These are phyloP conservation scores for Antennarius maculatus DNA, from an alignment of 2,797 vertebrate species.

Conservation along the genomic window DNA sequence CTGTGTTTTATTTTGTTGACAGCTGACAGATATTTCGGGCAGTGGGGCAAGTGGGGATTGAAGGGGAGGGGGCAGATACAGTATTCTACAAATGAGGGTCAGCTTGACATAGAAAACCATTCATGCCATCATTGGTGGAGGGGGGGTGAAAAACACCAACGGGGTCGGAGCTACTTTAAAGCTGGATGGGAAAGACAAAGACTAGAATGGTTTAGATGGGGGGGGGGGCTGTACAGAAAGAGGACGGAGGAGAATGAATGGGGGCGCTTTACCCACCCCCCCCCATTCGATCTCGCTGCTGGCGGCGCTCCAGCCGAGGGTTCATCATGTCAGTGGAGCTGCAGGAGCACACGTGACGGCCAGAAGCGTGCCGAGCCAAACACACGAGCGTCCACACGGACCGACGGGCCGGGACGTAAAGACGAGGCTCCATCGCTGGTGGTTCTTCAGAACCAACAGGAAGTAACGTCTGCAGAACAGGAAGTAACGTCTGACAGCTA, in stretches of 20 bases:
- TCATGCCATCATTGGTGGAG: conserved; percentile 42
- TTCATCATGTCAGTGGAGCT: conserved; percentile 70
- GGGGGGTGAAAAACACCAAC: conserved; percentile 4
- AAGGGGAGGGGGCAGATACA: conserved; percentile 10
- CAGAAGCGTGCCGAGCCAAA: conserved; percentile 43
- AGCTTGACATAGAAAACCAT: conserved; percentile 62
- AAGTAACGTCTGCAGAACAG: too few relatives aligned
- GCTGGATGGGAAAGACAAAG: conserved; percentile 3
- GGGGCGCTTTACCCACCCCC: conserved; percentile 24
- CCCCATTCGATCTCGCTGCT: conserved; percentile 42
- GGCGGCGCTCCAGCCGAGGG: conserved; percentile 63
- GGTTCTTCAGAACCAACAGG: too few relatives aligned
- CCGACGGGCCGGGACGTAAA: too few relatives aligned
- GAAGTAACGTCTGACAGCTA: too few relatives aligned
- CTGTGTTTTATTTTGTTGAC: conserved; percentile 27
- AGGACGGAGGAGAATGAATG: conserved; percentile 28
- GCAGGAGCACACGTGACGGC: conserved; percentile 59
- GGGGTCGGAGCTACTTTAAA: conserved; percentile 5
- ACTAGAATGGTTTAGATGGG: conserved; percentile 8
- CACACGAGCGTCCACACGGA: background rate
- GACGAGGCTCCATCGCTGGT: too few relatives aligned
- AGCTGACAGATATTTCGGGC: conserved; percentile 69
- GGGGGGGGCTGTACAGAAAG: conserved; percentile 3
- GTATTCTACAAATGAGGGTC: conserved; percentile 53
- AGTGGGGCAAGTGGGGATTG: conserved; percentile 56